Conservation (phyloP, 2,113 vertebrate species). For the Embiotoca jacksoni region DNA sequence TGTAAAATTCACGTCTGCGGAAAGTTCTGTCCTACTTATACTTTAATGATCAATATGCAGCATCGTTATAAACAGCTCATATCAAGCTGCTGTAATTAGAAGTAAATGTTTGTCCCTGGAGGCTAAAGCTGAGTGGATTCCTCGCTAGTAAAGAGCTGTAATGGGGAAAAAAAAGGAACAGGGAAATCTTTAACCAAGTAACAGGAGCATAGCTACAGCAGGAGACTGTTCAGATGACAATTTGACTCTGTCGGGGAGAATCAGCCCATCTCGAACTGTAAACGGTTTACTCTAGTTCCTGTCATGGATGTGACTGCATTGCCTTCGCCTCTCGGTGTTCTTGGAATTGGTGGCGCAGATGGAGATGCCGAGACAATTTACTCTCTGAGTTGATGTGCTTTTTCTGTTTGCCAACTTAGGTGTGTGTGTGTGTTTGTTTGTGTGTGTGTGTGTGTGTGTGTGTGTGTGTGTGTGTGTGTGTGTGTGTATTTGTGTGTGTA, state of each 20-base stretch:
- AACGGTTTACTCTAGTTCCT: conserved; percentile 43
- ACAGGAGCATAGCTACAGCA: conserved; percentile 32
- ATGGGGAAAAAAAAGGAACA: conserved; percentile 21
- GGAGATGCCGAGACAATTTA: conserved; percentile 36
- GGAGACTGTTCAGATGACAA: conserved; percentile 45
- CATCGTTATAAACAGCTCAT: conserved; percentile 51
- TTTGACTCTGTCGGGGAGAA: conserved; percentile 54
- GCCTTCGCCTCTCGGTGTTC: conserved; percentile 5
- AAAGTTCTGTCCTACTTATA: conserved; percentile 54
- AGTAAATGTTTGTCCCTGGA: conserved; percentile 44
- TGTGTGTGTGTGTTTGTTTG: background rate
- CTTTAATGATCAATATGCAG: conserved; percentile 41
- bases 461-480: conserved; percentile 1
- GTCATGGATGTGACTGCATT: conserved; percentile 36
- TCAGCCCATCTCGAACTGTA: conserved; percentile 47
- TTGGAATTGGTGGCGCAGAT: conserved; percentile 39
- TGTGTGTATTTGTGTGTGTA: too few relatives aligned
- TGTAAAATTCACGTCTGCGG: conserved; percentile 22
- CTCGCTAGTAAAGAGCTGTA: conserved; percentile 31
- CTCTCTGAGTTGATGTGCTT: conserved; percentile 36
- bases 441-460: conserved; percentile 14
- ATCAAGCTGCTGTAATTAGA: conserved; percentile 63
- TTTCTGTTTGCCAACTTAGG: background rate
- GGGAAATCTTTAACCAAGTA: conserved; percentile 46
- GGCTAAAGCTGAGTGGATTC: conserved; percentile 35